Evolutionary conservation across 2,888 invertebrate genomes (phyloP).

Genomic region (Iselma pallidipennis): DNA sequence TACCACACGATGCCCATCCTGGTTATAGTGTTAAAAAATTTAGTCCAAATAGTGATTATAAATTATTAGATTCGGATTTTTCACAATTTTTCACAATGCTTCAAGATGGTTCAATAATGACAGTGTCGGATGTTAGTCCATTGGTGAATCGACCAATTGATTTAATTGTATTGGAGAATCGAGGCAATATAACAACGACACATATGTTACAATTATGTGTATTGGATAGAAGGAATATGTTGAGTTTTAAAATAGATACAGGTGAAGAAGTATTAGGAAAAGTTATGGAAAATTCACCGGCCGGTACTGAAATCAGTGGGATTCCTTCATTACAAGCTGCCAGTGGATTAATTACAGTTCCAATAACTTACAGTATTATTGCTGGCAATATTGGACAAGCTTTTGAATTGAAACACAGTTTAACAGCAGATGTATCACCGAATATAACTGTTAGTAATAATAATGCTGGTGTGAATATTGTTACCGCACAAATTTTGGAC

Average conservation of each 20-base stretch:
- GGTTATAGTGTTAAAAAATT: slow-evolving; percentile 87
- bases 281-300: slow-evolving; percentile 75
- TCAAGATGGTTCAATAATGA: slow-evolving; percentile 88
- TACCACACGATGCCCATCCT: slow-evolving; percentile 88
- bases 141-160: slow-evolving; percentile 81
- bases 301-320: slow-evolving; percentile 72
- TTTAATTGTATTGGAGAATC: slow-evolving; percentile 79
- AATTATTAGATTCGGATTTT: slow-evolving; percentile 76
- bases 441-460: slow-evolving; percentile 57
- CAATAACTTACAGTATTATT: slow-evolving; percentile 79
- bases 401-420: slow-evolving; percentile 72
- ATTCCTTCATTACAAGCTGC: slow-evolving; percentile 75
- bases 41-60: slow-evolving; percentile 64
- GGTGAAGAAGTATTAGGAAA: slow-evolving; percentile 69
- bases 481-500: slow-evolving; percentile 78
- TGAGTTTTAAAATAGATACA: slow-evolving; percentile 70
- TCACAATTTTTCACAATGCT: slow-evolving; percentile 86
- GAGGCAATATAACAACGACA: slow-evolving; percentile 76
- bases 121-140: slow-evolving; percentile 82
- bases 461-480: slow-evolving; percentile 71
- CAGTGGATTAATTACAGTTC: slow-evolving; percentile 66
- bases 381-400: slow-evolving; percentile 75
- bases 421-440: slow-evolving; percentile 55
- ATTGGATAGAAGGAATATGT: slow-evolving; percentile 79
- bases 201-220: slow-evolving; percentile 82